phyloP scores from a whole-genome alignment of 2,113 vertebrate species.

The Grus americana region DNA sequence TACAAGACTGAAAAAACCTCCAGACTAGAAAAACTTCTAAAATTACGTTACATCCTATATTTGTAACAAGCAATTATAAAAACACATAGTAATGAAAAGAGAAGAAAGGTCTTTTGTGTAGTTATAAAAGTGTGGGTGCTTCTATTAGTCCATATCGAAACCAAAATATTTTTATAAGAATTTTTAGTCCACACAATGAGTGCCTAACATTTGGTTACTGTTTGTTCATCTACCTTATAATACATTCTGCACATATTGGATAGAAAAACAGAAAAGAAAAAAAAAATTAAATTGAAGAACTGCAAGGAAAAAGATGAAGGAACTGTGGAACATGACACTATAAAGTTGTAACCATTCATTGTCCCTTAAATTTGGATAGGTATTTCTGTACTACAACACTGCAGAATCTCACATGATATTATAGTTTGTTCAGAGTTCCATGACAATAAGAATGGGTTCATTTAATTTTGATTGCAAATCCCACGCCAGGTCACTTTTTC shows the following conservation, averaged over 20 bases:
- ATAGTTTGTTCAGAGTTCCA: neutral
- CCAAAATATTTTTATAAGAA: neutral
- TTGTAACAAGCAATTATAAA: neutral
- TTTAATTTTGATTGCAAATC: neutral
- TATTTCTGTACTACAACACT: neutral
- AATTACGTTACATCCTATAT: neutral
- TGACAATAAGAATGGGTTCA: neutral
- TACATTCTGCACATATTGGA: neutral
- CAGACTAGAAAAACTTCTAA: neutral
- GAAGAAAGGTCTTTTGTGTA: neutral
- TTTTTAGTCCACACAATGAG: neutral
- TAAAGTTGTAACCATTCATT: neutral
- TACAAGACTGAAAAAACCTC: neutral
- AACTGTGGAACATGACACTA: neutral
- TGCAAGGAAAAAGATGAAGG: neutral
- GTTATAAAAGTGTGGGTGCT: neutral
- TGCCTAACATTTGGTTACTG: neutral
- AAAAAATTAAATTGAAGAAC: neutral
- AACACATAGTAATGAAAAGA: neutral
- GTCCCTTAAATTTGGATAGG: neutral
- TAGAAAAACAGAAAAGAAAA: neutral
- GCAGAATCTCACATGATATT: neutral
- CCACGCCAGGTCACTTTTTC: neutral
- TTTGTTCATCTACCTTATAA: neutral
- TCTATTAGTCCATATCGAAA: neutral